Conservation (phyloP, 2,113 vertebrate species). For the Sclerurus mexicanus region DNA sequence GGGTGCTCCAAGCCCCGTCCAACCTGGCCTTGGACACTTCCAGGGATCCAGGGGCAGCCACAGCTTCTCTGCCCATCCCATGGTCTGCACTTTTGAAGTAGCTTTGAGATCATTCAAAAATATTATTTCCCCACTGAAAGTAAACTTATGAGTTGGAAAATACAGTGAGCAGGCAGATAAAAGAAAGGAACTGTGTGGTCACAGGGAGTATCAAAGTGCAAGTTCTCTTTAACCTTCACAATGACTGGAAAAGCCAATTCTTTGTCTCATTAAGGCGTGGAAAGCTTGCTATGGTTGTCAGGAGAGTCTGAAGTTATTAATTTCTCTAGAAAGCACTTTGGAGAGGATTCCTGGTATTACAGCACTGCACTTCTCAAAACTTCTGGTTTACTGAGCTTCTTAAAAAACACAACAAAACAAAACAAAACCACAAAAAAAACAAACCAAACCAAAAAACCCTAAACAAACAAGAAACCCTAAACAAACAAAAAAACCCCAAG, state of each 20-base stretch:
- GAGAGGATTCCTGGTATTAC: neutral
- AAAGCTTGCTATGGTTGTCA: neutral
- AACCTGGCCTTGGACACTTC: neutral
- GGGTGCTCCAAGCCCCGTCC: neutral
- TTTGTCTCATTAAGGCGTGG: neutral
- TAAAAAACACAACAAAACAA: neutral
- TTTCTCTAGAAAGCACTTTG: neutral
- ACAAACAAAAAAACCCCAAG: neutral
- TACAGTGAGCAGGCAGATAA: neutral
- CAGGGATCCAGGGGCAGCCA: neutral
- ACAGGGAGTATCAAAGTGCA: neutral
- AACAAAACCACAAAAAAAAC: neutral
- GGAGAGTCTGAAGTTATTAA: neutral
- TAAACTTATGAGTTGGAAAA: neutral
- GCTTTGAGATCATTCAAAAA: neutral
- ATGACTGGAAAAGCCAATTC: neutral
- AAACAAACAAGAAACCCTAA: neutral
- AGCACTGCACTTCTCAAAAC: neutral
- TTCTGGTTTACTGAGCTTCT: neutral
- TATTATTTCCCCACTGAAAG: neutral
- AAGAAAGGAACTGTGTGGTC: neutral
- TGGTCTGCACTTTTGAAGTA: neutral
- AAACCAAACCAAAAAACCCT: neutral
- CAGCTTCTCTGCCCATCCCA: neutral
- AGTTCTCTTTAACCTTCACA: neutral